Percentiles rank a stretch among this genome's conserved stretches.
phyloP scores from a whole-genome alignment of 2,888 invertebrate species.

The Lepetodrilus schrolli region DNA sequence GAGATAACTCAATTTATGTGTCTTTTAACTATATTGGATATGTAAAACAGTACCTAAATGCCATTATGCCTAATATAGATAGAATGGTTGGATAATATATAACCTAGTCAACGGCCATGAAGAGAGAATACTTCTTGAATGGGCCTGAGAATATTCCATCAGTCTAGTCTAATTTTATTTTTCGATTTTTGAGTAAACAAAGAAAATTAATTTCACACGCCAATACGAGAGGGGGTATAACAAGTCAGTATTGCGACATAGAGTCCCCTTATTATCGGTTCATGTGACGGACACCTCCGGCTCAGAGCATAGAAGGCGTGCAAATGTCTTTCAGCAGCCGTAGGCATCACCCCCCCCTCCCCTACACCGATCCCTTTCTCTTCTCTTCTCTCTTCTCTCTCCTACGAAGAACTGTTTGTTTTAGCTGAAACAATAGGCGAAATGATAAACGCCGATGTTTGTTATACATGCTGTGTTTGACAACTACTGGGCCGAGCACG shows the following conservation, averaged over 20 bases:
- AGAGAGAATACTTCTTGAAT: no score
- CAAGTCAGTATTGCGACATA: neutral
- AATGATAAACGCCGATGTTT: constrained; percentile 28
- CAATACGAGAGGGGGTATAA: neutral
- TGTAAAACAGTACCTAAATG: no score
- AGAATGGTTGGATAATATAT: no score
- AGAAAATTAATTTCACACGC: constrained; percentile 21
- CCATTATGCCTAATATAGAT: no score
- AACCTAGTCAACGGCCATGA: no score
- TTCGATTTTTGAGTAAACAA: no score
- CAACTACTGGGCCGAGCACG: constrained; percentile 9
- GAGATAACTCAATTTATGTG: no score
- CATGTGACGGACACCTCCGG: neutral
- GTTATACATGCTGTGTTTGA: constrained; percentile 27
- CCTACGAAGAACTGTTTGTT: neutral
- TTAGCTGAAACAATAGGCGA: constrained; percentile 31
- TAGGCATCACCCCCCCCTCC: neutral
- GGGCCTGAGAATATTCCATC: no score
- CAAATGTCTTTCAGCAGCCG: neutral
- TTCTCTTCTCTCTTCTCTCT: no score
- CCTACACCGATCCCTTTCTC: no score
- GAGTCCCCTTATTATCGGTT: neutral
- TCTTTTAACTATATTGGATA: no score
- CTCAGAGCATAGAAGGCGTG: neutral
- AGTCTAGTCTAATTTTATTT: no score